These are phyloP conservation scores for Aphis craccivora DNA, from an alignment of 1,140 invertebrate genomes.

Conservation along the genomic window DNA sequence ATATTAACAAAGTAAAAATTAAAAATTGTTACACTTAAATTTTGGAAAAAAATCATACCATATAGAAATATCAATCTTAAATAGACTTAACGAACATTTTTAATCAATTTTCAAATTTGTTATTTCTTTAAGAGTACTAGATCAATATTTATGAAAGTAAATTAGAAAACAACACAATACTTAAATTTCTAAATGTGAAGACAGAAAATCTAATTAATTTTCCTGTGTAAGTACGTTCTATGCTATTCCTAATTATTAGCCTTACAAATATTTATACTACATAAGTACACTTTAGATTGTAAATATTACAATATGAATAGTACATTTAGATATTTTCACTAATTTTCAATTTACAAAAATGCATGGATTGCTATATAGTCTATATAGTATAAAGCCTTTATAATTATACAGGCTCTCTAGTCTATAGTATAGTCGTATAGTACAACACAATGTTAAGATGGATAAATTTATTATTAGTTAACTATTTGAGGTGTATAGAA, in stretches of 20 bases:
- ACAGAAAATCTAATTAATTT: neutral
- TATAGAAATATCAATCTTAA: neutral
- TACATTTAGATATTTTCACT: neutral
- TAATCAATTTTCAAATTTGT: neutral
- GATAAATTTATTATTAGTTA: neutral
- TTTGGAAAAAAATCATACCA: neutral
- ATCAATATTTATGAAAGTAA: neutral
- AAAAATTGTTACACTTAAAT: fast-evolving
- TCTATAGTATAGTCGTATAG: too few species aligned
- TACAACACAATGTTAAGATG: neutral
- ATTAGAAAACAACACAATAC: neutral
- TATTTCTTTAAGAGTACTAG: neutral
- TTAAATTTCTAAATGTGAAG: neutral
- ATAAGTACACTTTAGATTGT: neutral
- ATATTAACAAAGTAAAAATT: neutral
- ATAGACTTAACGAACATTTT: neutral
- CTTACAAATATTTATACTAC: neutral
- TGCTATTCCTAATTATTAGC: neutral
- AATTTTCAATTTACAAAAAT: neutral
- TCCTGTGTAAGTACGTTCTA: neutral
- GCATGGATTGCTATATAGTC: neutral
- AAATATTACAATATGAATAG: neutral
- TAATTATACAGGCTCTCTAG: too few species aligned
- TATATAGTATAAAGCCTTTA: too few species aligned
- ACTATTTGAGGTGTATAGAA: neutral